phyloP scores from a whole-genome alignment of 1,140 invertebrate species.

The Galleria mellonella region DNA sequence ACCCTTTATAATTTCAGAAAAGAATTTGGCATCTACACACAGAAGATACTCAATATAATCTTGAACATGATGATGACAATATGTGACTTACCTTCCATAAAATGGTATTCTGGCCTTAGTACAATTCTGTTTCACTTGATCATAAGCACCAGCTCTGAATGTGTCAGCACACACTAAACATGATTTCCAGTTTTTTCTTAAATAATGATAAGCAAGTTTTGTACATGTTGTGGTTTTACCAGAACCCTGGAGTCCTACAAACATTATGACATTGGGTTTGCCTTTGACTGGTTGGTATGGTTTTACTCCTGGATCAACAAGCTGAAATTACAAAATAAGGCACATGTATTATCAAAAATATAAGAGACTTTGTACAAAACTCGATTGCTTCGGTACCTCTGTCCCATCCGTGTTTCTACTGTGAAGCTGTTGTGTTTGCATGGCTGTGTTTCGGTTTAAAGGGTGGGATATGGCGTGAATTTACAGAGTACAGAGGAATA shows the following conservation, averaged over 20 bases:
- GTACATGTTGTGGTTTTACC: conserved; percentile 99
- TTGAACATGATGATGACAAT: not conserved
- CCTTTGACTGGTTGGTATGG: conserved; percentile 97
- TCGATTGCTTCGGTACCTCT: too few species aligned
- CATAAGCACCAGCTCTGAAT: conserved; percentile 99
- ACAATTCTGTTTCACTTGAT: conserved; percentile 99
- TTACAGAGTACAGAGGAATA: too few species aligned
- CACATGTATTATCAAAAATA: too few species aligned
- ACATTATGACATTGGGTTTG: conserved; percentile 98
- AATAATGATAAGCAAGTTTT: conserved; percentile 99
- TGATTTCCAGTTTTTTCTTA: conserved; percentile 99
- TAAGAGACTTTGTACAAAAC: too few species aligned
- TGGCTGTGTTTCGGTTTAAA: too few species aligned
- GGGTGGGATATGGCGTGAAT: too few species aligned
- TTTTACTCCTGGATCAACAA: conserved; percentile 99
- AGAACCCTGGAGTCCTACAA: conserved; percentile 98
- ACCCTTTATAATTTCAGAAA: too few species aligned
- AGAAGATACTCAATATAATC: too few species aligned
- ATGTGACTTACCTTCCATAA: conserved; percentile 92
- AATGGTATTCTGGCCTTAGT: conserved; percentile 99
- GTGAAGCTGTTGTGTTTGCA: too few species aligned
- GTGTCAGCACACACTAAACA: conserved; percentile 99
- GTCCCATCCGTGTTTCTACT: too few species aligned
- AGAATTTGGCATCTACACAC: too few species aligned
- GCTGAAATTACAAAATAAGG: conserved; percentile 71